phyloP scores from a whole-genome alignment of 2,888 invertebrate genomes.

The Aphrophora alni region DNA sequence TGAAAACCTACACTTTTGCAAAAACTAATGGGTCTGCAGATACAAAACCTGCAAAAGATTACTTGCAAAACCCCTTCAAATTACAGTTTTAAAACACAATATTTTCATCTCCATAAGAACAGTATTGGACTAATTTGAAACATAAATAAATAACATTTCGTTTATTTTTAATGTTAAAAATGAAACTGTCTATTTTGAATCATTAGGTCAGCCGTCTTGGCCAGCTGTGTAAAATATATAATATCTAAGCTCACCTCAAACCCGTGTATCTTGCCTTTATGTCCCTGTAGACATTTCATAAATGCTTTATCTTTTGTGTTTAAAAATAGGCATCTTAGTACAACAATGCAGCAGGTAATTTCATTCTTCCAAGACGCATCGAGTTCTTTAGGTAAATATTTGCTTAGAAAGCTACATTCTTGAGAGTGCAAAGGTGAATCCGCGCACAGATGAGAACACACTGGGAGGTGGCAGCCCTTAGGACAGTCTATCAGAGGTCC shows the following conservation, averaged over 20 bases:
- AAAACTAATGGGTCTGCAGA: too few relatives aligned
- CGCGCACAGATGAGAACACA: conserved; percentile 71
- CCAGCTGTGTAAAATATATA: too few relatives aligned
- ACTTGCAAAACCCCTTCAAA: too few relatives aligned
- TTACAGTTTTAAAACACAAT: too few relatives aligned
- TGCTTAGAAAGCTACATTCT: conserved; percentile 69
- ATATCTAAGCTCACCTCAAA: background rate
- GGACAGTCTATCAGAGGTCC: conserved; percentile 61
- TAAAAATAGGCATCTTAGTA: conserved; percentile 59
- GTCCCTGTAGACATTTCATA: conserved; percentile 60
- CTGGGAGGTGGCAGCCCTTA: conserved; percentile 69
- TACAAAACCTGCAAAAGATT: too few relatives aligned
- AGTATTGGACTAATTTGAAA: too few relatives aligned
- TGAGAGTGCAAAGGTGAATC: conserved; percentile 63
- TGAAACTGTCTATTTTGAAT: too few relatives aligned
- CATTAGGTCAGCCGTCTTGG: too few relatives aligned
- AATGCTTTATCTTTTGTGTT: conserved; percentile 61
- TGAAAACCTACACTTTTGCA: too few relatives aligned
- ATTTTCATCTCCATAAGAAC: too few relatives aligned
- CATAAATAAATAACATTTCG: too few relatives aligned
- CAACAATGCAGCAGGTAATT: conserved; percentile 58
- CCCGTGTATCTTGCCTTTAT: conserved; percentile 17
- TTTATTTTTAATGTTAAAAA: too few relatives aligned
- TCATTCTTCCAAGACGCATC: conserved; percentile 54
- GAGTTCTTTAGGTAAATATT: conserved; percentile 55